Conservation (phyloP, 2,888 invertebrate species). For the Ormyrus nitidulus region DNA sequence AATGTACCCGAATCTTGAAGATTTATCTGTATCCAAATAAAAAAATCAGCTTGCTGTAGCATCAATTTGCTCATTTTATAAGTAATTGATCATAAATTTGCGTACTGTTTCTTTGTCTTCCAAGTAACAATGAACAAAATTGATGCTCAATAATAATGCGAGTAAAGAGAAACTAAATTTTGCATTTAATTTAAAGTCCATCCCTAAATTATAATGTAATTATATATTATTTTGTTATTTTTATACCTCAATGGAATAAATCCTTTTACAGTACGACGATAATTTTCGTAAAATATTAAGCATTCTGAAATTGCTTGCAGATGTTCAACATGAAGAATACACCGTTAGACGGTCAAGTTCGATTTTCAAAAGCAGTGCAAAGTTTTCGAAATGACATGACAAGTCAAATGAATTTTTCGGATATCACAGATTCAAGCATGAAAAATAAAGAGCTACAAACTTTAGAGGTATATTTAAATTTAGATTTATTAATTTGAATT, state of each 20-base stretch:
- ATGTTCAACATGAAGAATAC: constrained; percentile 83
- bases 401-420: constrained; percentile 75
- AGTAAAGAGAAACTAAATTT: constrained; percentile 13
- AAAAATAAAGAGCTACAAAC: constrained; percentile 69
- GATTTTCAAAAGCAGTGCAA: constrained; percentile 82
- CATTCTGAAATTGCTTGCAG: constrained; percentile 74
- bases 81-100: no score
- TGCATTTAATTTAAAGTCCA: constrained; percentile 17
- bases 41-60: not conserved
- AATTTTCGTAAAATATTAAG: not conserved
- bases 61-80: no score
- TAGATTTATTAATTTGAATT: constrained; percentile 11
- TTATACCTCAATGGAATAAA: no score
- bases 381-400: constrained; percentile 77
- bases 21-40: constrained; percentile 59
- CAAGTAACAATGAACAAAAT: constrained; percentile 3
- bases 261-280: no score
- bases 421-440: constrained; percentile 65
- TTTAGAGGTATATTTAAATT: constrained; percentile 59
- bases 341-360: constrained; percentile 81
- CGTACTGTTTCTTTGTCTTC: no score
- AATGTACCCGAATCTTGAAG: constrained; percentile 63
- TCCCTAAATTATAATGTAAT: not conserved
- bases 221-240: no score
- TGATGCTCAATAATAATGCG: constrained; percentile 18